Base-by-base conservation (phyloP, 2,888 invertebrate genomes). In the Phyllotreta cruciferae region DNA sequence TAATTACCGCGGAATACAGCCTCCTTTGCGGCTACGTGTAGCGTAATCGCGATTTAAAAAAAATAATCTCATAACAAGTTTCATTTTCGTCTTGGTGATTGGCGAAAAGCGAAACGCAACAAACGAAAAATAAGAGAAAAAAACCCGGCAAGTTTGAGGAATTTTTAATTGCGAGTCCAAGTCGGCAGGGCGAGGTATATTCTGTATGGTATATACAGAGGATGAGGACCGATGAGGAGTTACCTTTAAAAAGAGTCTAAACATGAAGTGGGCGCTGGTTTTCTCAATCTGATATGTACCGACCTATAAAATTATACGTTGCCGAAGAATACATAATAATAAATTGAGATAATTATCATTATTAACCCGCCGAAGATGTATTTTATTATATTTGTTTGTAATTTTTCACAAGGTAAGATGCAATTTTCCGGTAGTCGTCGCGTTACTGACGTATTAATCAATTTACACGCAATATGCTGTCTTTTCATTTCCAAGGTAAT, bases 261-360 rank as follows among this genome's bases (percentile, higher is more conserved):
- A 69, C 69, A 66, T 70, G 56, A 68, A 70, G 68, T 71, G 72
- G 70, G 65, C 72, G 70, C 62, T 64, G 72, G 73, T 70, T 73
- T 73, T 73, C 74, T 72, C 74, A 73, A 79, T 79, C 79, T 76
- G 77, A 76, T 77, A 76, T 70, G 68, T 71, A 73, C 75, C 74
- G 73, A 74, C 64, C 74, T 72, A 76, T 74, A 73, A 81, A 80
- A 81, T 81, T 81, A 81, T 77, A 81, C 73, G 79, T 79, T 80
- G 72, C 73, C 70, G 72, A 71, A 75, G 79, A 79, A 79, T 80
- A 80, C 80, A 81, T 79, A 78, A 79, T 80, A 80, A 81, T 81
- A 81, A 81, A 80, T 80, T 77, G 77, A 73, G 80, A 81, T 81
- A 81, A 81, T 81, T 80, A 81, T 81, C 81, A 75, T 81, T 80